phyloP scores from a whole-genome alignment of 2,113 vertebrate genomes.

The Mirza zaza region DNA sequence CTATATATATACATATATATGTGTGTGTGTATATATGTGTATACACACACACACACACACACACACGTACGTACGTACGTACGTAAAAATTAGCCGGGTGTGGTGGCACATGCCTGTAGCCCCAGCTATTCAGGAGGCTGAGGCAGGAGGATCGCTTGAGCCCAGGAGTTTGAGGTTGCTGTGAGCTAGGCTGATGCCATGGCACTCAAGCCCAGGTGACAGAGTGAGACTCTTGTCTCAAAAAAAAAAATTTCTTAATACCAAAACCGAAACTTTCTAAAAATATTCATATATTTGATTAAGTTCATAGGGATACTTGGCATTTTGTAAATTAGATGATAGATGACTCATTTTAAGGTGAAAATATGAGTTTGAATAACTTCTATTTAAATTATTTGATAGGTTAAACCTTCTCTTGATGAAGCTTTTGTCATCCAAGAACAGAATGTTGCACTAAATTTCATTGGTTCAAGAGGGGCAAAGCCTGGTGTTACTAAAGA shows the following conservation, averaged over 20 bases:
- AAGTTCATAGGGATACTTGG: neutral
- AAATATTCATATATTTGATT: neutral
- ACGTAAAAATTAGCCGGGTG: no score
- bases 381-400: conserved; percentile 39
- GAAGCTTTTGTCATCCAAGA: conserved; percentile 99
- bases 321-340: neutral
- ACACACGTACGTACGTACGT: no score
- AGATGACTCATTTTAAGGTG: neutral
- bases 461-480: conserved; percentile 98
- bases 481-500: conserved; percentile 99
- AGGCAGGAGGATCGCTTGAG: no score
- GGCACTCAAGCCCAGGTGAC: no score
- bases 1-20: no score
- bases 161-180: no score
- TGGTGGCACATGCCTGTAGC: no score
- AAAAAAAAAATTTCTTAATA: neutral
- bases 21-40: no score
- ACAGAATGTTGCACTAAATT: conserved; percentile 98
- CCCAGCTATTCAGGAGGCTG: no score
- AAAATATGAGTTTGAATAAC: conserved; percentile 27
- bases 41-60: no score
- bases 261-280: neutral
- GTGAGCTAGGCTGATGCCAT: no score
- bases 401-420: conserved; percentile 98
- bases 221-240: no score